Evolutionary conservation across 2,797 vertebrate genomes (phyloP), one percentile per base, ranked within the genome.

Genomic region (Sebastes nivosus): DNA sequence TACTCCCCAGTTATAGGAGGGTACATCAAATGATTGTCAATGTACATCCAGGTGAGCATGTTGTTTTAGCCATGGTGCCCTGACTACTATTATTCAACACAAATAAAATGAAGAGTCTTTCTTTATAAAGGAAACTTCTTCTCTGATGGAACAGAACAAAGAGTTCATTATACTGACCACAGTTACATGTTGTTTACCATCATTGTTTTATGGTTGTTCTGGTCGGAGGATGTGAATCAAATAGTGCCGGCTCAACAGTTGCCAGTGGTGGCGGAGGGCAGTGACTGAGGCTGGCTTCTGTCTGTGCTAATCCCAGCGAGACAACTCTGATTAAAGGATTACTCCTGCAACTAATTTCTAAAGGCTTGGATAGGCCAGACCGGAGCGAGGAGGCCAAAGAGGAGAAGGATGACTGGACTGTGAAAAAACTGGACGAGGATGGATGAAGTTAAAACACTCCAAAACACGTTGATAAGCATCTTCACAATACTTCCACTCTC

Each of bases 271-370:
- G 36, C 59, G 83, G 27, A 84, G 84, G 68, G 67, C 80, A 67
- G 80, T 71, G 60, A 76, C 80, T 75, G 83, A 82, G 81, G 86
- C 81, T 82, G 84, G 88, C 86, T 82, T 87, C 77, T 70, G 75
- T 64, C 77, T 67, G 75, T 66, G 81, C 77, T 95, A 95, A 95
- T 95, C 94, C 93, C 90, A 87, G 83, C 4, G 81, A 92, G 90
- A 93, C 83, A 76, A 34, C 88, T 83, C 87, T 91, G 92, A 95
- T 96, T 95, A 96, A 95, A 81, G 90, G 94, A 96, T 96, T 96
- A 95, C 83, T 87, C 79, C 80, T 77, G 87, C 86, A 86, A 92
- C 92, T 94, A 88, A 93, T 93, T 95, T 94, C 90, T 36, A 90
- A 86, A 90, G 90, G 83, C 90, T 73, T 88, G 91, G 91, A 92